phyloP scores from a whole-genome alignment of 2,888 invertebrate species.

The Elgonia sp. region DNA sequence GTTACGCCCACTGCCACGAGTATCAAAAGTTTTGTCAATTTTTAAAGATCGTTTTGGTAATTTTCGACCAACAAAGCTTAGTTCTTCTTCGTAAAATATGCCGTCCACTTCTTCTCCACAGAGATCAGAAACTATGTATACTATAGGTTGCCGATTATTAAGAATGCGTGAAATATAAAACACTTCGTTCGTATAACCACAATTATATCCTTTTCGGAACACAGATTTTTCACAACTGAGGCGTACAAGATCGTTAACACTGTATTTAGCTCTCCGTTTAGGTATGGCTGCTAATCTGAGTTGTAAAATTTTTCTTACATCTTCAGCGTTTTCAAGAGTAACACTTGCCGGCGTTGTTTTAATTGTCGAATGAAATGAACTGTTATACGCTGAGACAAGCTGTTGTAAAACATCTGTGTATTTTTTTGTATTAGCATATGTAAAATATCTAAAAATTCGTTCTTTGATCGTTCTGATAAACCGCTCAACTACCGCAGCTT shows the following conservation, averaged over 20 bases:
- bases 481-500: neutral
- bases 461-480: constrained; percentile 63
- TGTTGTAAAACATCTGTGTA: constrained; percentile 79
- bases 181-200: neutral
- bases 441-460: constrained; percentile 72
- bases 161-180: constrained; percentile 10
- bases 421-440: constrained; percentile 22
- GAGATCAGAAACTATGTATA: neutral
- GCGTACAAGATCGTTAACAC: constrained; percentile 5
- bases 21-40: neutral
- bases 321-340: constrained; percentile 1
- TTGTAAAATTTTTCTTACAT: constrained; percentile 6
- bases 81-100: constrained; percentile 28
- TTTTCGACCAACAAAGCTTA: neutral
- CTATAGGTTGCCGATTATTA: neutral
- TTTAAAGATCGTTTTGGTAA: neutral
- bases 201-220: constrained; percentile 16
- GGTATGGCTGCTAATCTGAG: too few species aligned
- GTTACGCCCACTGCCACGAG: neutral
- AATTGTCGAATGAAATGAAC: constrained; percentile 4
- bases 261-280: too few species aligned
- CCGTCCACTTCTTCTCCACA: constrained; percentile 32
- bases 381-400: constrained; percentile 71
- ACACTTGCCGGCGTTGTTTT: constrained; percentile 42
- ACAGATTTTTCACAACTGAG: constrained; percentile 22